These are phyloP conservation scores for Gymnothorax javanicus DNA, from an alignment of 2,797 vertebrate genomes.

Conservation along the genomic window DNA sequence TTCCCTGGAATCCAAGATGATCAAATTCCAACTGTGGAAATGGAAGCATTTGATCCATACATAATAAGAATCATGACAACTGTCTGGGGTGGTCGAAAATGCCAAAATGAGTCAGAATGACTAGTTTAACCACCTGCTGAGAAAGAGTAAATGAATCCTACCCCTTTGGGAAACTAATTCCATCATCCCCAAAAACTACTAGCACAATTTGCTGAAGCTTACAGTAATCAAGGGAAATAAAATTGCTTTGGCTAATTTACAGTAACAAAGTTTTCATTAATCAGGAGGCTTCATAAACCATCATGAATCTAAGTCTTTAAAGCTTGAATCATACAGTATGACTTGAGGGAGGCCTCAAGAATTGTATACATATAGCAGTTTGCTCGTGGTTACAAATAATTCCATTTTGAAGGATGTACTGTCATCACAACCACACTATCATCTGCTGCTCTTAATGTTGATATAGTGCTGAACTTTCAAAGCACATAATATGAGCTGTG, in stretches of 20 bases:
- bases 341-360: background rate
- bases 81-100: conserved; percentile 33
- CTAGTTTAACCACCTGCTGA: background rate
- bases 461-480: background rate
- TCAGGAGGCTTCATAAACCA: background rate
- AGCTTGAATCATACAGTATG: background rate
- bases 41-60: background rate
- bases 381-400: background rate
- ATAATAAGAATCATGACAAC: conserved; percentile 46
- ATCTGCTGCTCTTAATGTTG: background rate
- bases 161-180: too few species aligned
- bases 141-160: background rate
- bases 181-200: background rate
- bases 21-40: background rate
- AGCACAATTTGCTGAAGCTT: background rate
- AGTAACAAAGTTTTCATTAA: background rate
- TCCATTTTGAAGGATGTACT: background rate
- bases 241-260: background rate
- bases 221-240: background rate
- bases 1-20: background rate
- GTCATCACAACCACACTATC: background rate
- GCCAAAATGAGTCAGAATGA: background rate
- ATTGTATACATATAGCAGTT: background rate
- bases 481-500: background rate
- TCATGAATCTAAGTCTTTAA: background rate